phyloP scores from a whole-genome alignment of 2,797 vertebrate species.

The Pampus argenteus region DNA sequence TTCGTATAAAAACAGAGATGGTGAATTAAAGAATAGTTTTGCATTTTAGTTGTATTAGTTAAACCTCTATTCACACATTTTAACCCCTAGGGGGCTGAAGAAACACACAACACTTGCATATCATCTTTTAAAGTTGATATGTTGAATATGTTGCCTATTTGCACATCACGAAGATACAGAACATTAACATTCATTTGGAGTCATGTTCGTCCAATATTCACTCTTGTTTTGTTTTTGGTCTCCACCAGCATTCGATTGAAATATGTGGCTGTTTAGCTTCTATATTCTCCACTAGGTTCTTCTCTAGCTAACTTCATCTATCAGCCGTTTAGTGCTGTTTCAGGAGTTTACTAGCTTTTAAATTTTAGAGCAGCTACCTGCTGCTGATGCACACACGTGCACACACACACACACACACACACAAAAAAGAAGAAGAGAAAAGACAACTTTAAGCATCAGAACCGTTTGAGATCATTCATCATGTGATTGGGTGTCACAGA shows the following conservation, averaged over 20 bases:
- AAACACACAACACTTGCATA: background rate
- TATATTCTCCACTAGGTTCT: too few relatives aligned
- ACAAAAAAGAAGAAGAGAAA: too few relatives aligned
- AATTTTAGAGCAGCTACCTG: too few relatives aligned
- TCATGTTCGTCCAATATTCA: background rate
- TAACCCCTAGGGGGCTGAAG: background rate
- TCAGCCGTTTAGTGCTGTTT: too few relatives aligned
- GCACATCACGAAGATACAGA: too few relatives aligned
- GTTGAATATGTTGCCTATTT: background rate
- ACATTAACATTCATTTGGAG: background rate
- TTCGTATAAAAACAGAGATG: conserved; percentile 25
- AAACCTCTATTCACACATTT: background rate
- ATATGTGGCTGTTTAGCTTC: too few relatives aligned
- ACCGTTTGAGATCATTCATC: conserved; percentile 24
- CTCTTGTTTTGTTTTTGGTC: background rate
- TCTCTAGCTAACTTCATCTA: too few relatives aligned
- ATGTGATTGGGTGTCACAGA: conserved; percentile 13
- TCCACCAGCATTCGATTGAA: too few relatives aligned
- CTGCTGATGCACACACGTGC: too few relatives aligned
- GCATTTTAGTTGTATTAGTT: background rate
- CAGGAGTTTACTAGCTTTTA: too few relatives aligned
- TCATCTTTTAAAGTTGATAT: background rate
- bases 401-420: too few relatives aligned
- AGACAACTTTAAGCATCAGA: conserved; percentile 20
- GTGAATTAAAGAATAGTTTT: background rate